Evolutionary conservation across 2,797 vertebrate species (phyloP), one percentile per base, ranked within the genome.

Genomic region (Sebastolobus alascanus): DNA sequence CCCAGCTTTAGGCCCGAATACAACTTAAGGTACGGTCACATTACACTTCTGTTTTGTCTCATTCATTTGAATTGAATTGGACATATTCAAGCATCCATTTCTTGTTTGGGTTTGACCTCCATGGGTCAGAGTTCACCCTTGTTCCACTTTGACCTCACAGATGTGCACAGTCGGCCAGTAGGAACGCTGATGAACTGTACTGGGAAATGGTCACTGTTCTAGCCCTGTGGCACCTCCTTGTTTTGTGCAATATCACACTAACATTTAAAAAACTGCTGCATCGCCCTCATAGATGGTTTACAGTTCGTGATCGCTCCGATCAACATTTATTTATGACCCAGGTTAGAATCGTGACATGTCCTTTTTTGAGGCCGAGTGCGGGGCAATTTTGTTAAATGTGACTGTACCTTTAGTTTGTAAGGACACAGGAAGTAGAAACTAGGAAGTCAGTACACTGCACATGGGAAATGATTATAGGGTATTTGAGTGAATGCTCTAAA

Each of bases 381-480:
- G n/a, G 33, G 37, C 29, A 6, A 8, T 66, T 80, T 61, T 46
- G 37, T 69, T 71, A 25, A 70, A 78, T 27, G 68, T 55, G 80
- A 84, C 68, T 61, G 33, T 70, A 72, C 46, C 27, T 64, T 74
- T 69, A 50, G 20, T 18, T 63, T 68, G 2, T 9, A 58, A 54
- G 56, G 35, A 54, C 79, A 68, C 27, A 31, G 35, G 58, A 52
- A 50, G 43, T 73, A 69, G 38, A 73, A 71, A 68, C 54, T 73
- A 70, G 37, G 29, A 78, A 68, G 66, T 77, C 5, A 4, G 37
- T 50, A 73, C 74, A 83, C 76, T 72, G 56, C 68, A 74, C 25
- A 27, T 3, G 22, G 38, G 69, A 78, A 55, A 61, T 35, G 8
- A 14, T 55, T 9, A 67, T 72, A 75, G 74, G 55, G 37, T 68